phyloP scores from a whole-genome alignment of 2,113 vertebrate genomes.

The Empidonax alnorum region DNA sequence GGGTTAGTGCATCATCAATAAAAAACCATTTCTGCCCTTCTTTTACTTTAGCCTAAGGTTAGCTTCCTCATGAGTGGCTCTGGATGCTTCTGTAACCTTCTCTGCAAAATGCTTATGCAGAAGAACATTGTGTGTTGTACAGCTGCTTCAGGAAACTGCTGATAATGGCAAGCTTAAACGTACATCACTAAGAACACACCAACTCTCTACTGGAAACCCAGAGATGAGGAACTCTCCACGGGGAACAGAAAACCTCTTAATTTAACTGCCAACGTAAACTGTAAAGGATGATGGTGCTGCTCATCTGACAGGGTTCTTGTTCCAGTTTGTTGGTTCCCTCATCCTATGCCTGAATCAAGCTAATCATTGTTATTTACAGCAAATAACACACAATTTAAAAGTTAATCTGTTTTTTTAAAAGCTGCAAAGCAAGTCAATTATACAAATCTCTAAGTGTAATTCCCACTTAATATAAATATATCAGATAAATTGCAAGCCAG shows the following conservation, averaged over 20 bases:
- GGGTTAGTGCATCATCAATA: constrained; percentile 23
- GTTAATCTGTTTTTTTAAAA: constrained; percentile 66
- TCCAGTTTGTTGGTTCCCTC: constrained; percentile 36
- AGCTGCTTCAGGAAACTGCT: constrained; percentile 63
- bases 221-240: neutral
- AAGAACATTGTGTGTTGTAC: constrained; percentile 37
- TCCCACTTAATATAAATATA: constrained; percentile 61
- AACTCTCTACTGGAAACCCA: constrained; percentile 12
- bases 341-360: constrained; percentile 30
- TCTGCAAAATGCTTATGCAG: constrained; percentile 54
- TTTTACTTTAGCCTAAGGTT: constrained; percentile 54
- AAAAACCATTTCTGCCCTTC: constrained; percentile 24
- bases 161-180: constrained; percentile 31
- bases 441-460: constrained; percentile 35
- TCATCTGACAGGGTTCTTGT: constrained; percentile 35
- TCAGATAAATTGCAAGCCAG: constrained; percentile 54
- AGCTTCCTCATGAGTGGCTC: constrained; percentile 51
- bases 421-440: constrained; percentile 56
- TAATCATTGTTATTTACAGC: constrained; percentile 71
- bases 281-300: constrained; percentile 17
- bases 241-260: neutral
- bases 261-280: neutral
- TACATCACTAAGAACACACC: constrained; percentile 39
- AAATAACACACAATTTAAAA: constrained; percentile 72
- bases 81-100: constrained; percentile 47